Conservation (phyloP, 1,140 invertebrate species). For the Doryteuthis pealeii region DNA sequence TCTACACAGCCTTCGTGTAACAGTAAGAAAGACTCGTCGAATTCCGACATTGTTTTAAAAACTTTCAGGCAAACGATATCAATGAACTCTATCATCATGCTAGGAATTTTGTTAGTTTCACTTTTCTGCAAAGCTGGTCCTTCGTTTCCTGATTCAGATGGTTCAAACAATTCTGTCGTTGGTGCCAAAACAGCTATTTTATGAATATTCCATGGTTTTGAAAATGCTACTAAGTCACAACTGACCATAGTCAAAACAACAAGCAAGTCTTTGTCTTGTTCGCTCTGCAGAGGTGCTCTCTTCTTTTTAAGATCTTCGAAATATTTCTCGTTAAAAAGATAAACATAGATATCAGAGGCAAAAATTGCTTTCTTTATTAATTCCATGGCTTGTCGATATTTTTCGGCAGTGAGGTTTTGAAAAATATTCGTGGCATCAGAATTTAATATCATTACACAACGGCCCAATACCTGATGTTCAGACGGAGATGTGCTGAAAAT, state of each 20-base stretch:
- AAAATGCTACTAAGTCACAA: background rate
- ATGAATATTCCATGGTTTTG: background rate
- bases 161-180: background rate
- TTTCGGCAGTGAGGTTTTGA: background rate
- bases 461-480: background rate
- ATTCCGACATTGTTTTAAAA: background rate
- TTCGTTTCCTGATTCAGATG: background rate
- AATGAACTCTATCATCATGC: background rate
- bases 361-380: background rate
- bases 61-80: background rate
- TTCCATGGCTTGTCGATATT: background rate
- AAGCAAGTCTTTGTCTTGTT: background rate
- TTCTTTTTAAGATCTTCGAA: background rate
- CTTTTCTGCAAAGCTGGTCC: background rate
- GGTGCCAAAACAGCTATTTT: background rate
- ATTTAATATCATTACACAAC: background rate
- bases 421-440: background rate
- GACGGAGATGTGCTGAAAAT: background rate
- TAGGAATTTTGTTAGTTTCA: background rate
- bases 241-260: background rate
- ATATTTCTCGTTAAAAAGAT: background rate
- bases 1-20: background rate
- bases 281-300: background rate
- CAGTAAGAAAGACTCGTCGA: background rate
- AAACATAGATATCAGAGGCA: background rate